Evolutionary conservation across 1,140 invertebrate species (phyloP).

Genomic region (Nilaparvata lugens): DNA sequence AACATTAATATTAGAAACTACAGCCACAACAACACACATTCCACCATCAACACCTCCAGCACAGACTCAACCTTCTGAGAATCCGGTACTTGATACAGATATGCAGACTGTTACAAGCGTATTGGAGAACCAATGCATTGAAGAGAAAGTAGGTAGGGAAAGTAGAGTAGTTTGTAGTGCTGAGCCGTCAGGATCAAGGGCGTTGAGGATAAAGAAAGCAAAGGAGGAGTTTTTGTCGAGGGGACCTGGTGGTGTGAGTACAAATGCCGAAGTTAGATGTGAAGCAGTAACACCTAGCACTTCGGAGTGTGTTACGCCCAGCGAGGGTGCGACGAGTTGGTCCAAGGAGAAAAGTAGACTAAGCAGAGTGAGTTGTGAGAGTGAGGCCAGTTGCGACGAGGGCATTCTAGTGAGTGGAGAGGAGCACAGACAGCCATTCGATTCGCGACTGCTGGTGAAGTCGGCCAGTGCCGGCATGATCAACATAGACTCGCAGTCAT

Average conservation of each 20-base stretch:
- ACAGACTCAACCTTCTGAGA: too few species aligned
- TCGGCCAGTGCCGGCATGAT: slow-evolving; percentile 64
- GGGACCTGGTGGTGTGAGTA: slow-evolving; percentile 12
- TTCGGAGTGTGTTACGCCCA: too few species aligned
- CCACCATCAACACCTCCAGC: too few species aligned
- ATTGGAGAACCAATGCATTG: too few species aligned
- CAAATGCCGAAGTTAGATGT: not conserved
- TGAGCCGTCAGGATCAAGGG: slow-evolving; percentile 28
- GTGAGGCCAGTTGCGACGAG: slow-evolving; percentile 42
- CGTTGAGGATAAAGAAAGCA: slow-evolving; percentile 46
- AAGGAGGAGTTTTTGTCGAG: slow-evolving; percentile 49
- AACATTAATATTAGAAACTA: not conserved
- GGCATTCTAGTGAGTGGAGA: slow-evolving; percentile 16
- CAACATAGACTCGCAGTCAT: slow-evolving; percentile 39
- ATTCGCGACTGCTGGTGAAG: slow-evolving; percentile 40
- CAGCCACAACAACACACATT: too few species aligned
- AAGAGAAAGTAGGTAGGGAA: too few species aligned
- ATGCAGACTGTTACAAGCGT: too few species aligned
- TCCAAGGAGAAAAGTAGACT: slow-evolving; percentile 29
- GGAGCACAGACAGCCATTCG: slow-evolving; percentile 5
- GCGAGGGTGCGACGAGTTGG: slow-evolving; percentile 27
- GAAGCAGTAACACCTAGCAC: not conserved
- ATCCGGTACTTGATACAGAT: too few species aligned
- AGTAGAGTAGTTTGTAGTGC: not conserved
- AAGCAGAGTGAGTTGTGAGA: slow-evolving; percentile 47